A percentile compares a stretch with the other conserved stretches of the same genome.
These are phyloP conservation scores for Cacoxenus indagator DNA, from an alignment of 2,888 invertebrate species.

Conservation along the genomic window DNA sequence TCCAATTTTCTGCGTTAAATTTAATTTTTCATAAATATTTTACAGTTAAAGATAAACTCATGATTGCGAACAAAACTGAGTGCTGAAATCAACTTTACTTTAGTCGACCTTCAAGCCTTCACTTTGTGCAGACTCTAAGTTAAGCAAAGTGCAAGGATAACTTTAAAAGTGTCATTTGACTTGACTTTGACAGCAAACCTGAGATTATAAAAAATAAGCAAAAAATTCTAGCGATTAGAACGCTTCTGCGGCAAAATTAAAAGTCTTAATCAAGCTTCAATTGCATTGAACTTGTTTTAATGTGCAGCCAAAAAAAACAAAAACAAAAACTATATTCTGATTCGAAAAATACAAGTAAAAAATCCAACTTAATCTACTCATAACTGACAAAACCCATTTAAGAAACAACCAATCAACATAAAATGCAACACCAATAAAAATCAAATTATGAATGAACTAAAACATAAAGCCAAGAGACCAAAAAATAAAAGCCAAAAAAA, in stretches of 20 bases:
- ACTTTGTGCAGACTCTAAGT: conserved; percentile 38
- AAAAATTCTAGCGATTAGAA: background rate
- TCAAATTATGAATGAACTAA: conserved; percentile 11
- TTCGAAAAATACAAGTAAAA: background rate
- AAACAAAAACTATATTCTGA: background rate
- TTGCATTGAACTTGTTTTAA: background rate
- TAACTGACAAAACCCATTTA: conserved; percentile 17
- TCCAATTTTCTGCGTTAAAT: too few species aligned
- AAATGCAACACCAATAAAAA: conserved; percentile 19
- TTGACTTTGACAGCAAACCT: conserved; percentile 47
- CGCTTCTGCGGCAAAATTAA: background rate
- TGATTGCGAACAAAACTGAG: background rate
- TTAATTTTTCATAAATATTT: too few species aligned
- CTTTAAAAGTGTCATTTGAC: conserved; percentile 40
- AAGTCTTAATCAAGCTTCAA: background rate
- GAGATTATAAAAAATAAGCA: background rate
- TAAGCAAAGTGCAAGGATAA: conserved; percentile 57
- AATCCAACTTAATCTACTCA: background rate
- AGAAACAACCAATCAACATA: conserved; percentile 9
- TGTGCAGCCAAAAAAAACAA: background rate
- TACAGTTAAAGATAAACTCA: background rate
- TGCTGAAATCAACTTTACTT: background rate
- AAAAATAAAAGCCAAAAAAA: background rate
- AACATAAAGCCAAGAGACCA: background rate
- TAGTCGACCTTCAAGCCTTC: conserved; percentile 46